Base-by-base conservation (phyloP, 1,140 invertebrate genomes). In the Apolygus lucorum region DNA sequence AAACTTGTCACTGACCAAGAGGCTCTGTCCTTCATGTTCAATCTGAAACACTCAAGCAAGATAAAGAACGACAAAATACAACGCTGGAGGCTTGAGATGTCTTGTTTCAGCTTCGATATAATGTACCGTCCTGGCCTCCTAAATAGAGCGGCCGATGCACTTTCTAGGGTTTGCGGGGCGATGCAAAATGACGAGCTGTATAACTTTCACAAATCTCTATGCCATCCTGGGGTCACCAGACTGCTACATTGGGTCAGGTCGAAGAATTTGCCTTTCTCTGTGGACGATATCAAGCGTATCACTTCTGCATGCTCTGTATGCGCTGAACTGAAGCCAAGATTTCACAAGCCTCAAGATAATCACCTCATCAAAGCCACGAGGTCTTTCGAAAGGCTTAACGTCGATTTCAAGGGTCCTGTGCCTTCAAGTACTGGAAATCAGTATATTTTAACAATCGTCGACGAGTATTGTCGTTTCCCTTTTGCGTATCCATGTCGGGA, bases 391-490 rank as follows among this genome's bases (percentile, higher is more conserved):
- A 42, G 67, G 26, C 34, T 75, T n/a, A 74, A 70, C 54, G 28
- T 77, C 14, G 76, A 74, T 68, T 76, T 77, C n/a, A n/a, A n/a
- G n/a, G n/a, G n/a, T n/a, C n/a, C n/a, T n/a, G n/a, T n/a, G n/a
- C n/a, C n/a, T n/a, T n/a, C n/a, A n/a, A n/a, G n/a, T n/a, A n/a
- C n/a, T n/a, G n/a, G n/a, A n/a, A n/a, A n/a, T n/a, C n/a, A n/a
- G n/a, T n/a, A n/a, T n/a, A n/a, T n/a, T n/a, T n/a, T n/a, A n/a
- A n/a, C n/a, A n/a, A n/a, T n/a, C 54, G 21, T n/a, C 62, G 72
- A 11, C 70, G 74, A 77, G 69, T 78, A 68, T 66, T 77, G 73
- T 11, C 62, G 76, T 62, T 78, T 75, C 67, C 75, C 74, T 24
- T 78, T 49, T 76, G 34, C 72, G 11, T 74, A 74, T 49, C 70